These are phyloP conservation scores for Campoplex capitator DNA, from an alignment of 2,888 invertebrate species.

Conservation along the genomic window DNA sequence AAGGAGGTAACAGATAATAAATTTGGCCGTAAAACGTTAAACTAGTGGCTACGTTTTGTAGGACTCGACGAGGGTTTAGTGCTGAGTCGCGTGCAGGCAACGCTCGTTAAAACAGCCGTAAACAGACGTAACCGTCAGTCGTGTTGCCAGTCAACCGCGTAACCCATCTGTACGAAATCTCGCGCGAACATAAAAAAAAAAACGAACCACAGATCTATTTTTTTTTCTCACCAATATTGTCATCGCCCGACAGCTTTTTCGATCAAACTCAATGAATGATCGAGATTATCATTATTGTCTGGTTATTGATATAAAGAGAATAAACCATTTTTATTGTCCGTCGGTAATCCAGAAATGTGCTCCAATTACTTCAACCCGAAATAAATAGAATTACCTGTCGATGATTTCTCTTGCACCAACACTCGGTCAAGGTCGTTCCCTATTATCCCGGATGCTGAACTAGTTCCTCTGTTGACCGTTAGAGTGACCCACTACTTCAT, in stretches of 20 bases:
- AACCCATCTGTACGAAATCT: conserved; percentile 63
- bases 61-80: conserved; percentile 81
- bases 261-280: background rate
- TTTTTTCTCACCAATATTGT: conserved; percentile 52
- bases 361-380: conserved; percentile 23
- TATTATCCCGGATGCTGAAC: conserved; percentile 63
- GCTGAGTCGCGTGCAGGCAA: conserved; percentile 83
- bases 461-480: conserved; percentile 79
- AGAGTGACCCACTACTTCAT: conserved; percentile 79
- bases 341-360: conserved; percentile 68
- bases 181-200: conserved; percentile 68
- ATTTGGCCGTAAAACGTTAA: conserved; percentile 84
- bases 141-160: conserved; percentile 70
- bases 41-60: conserved; percentile 84
- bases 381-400: conserved; percentile 57
- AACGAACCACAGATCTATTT: conserved; percentile 58
- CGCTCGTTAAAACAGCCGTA: conserved; percentile 84
- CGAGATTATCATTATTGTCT: background rate
- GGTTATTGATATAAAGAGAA: background rate
- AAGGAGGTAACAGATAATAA: conserved; percentile 85
- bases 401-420: conserved; percentile 51
- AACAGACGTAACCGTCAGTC: conserved; percentile 82
- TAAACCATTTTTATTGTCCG: conserved; percentile 41
- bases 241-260: background rate
- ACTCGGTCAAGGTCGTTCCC: conserved; percentile 59